phyloP scores from a whole-genome alignment of 2,888 invertebrate genomes.

The Pachliopta kotzebuea region DNA sequence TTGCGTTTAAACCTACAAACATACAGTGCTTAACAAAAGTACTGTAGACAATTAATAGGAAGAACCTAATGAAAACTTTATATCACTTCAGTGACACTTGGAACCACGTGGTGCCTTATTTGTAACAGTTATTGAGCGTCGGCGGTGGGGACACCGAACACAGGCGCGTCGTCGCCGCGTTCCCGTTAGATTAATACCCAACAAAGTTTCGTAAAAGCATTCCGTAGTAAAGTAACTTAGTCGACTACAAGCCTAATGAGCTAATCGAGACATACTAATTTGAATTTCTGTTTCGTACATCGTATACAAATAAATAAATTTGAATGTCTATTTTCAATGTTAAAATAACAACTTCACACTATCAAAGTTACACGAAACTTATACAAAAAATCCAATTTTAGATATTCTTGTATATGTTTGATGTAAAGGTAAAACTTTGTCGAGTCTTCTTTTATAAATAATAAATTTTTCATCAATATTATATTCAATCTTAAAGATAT shows the following conservation, averaged over 20 bases:
- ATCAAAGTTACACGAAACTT: too few species aligned
- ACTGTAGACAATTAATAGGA: not conserved
- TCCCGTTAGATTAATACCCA: slow-evolving; percentile 26
- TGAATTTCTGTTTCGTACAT: slow-evolving; percentile 19
- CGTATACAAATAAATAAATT: not conserved
- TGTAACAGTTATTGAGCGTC: slow-evolving; percentile 22
- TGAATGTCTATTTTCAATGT: not conserved
- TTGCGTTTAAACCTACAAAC: not conserved
- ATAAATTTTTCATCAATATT: too few species aligned
- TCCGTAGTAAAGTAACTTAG: slow-evolving; percentile 26
- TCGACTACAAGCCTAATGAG: slow-evolving; percentile 22
- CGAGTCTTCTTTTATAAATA: too few species aligned
- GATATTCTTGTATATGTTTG: too few species aligned
- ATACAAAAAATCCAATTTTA: too few species aligned
- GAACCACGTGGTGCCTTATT: slow-evolving; percentile 17
- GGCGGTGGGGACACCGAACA: slow-evolving; percentile 5
- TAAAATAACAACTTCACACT: too few species aligned
- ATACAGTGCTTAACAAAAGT: not conserved
- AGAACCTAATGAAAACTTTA: slow-evolving; percentile 3
- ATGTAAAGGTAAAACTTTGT: too few species aligned
- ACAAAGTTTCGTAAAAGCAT: slow-evolving; percentile 31
- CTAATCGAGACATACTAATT: slow-evolving; percentile 18
- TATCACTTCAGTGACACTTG: slow-evolving; percentile 7
- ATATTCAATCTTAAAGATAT: too few species aligned
- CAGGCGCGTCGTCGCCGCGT: slow-evolving; percentile 12